phyloP scores from a whole-genome alignment of 2,797 vertebrate genomes.

The Hylomyscus alleni region DNA sequence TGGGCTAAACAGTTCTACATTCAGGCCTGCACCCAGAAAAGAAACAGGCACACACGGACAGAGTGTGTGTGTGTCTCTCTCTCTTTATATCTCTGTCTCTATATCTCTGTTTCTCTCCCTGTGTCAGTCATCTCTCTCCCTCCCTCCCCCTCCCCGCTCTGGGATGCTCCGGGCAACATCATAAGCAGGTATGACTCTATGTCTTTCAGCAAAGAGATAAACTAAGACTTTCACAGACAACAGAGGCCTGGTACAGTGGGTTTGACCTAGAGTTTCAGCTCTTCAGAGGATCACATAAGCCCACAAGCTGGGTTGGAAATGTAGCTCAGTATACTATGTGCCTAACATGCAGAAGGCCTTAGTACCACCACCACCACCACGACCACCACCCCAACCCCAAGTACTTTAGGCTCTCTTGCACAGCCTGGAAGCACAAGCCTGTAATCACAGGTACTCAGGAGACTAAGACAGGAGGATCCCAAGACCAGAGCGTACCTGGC shows the following conservation, averaged over 20 bases:
- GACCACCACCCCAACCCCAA: too few species aligned
- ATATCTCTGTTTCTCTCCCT: too few species aligned
- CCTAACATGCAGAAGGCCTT: background rate
- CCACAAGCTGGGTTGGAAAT: too few species aligned
- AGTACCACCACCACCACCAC: background rate
- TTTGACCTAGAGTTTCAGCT: background rate
- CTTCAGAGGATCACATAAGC: background rate
- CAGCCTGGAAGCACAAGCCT: background rate
- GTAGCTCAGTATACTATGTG: background rate
- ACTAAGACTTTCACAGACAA: background rate
- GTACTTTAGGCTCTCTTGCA: background rate
- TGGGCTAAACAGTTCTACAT: background rate
- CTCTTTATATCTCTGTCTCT: too few species aligned
- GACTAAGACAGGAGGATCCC: background rate
- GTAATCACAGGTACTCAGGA: background rate
- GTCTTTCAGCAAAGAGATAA: background rate
- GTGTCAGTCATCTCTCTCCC: too few species aligned
- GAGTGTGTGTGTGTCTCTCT: background rate
- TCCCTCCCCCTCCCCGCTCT: background rate
- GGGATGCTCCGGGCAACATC: background rate
- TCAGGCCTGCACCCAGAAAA: background rate
- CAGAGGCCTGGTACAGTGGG: background rate
- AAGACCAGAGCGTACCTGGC: too few species aligned
- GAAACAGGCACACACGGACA: background rate
- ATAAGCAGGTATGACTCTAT: background rate